These are phyloP conservation scores for Ciconia boyciana DNA, from an alignment of 2,113 vertebrate genomes.

Conservation along the genomic window DNA sequence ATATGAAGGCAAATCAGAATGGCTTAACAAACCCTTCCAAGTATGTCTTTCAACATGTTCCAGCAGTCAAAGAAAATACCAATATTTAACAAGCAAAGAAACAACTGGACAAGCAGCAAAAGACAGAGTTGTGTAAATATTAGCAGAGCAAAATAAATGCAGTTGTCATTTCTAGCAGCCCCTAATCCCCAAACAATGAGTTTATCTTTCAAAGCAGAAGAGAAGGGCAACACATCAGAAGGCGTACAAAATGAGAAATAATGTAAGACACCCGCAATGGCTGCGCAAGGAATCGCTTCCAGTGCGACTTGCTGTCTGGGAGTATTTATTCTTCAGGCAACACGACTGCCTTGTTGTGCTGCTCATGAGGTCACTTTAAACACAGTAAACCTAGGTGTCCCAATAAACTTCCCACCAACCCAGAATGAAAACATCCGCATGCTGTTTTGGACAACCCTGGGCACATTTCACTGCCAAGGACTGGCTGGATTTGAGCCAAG, in stretches of 20 bases:
- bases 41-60: background rate
- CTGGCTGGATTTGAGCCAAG: background rate
- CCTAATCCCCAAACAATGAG: background rate
- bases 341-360: background rate
- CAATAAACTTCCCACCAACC: background rate
- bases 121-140: background rate
- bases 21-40: background rate
- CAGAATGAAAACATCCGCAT: background rate
- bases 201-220: background rate
- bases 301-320: background rate
- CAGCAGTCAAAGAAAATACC: background rate
- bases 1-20: background rate
- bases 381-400: background rate
- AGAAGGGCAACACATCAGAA: background rate
- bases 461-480: background rate
- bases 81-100: background rate
- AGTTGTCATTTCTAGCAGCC: background rate
- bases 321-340: background rate
- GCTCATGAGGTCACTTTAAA: background rate
- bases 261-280: accelerated
- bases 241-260: background rate
- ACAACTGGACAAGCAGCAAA: background rate
- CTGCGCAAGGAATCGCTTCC: background rate
- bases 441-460: background rate
- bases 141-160: background rate